Evolutionary conservation across 2,113 vertebrate genomes (phyloP).

Genomic region (Colinus virginianus): DNA sequence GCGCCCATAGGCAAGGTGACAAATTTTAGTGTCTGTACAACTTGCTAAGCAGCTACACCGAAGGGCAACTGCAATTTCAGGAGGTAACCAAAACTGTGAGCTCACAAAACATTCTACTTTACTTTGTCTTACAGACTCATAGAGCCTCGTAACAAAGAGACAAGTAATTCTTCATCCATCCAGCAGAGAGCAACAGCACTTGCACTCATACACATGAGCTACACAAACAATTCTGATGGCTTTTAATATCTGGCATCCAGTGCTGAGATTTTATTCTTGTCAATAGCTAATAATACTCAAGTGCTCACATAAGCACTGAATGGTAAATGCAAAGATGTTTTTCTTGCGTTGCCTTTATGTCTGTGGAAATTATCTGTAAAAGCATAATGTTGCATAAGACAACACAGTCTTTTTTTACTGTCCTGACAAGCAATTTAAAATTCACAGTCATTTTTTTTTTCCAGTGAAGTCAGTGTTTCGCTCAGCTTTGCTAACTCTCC

Average conservation of each 20-base stretch:
- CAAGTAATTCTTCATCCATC: conserved; percentile 53
- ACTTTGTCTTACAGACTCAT: neutral
- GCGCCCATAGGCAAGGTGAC: neutral
- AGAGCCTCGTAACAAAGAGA: conserved; percentile 30
- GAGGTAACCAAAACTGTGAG: neutral
- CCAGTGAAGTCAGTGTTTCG: neutral
- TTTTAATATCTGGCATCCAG: neutral
- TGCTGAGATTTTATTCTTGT: neutral
- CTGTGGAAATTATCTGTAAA: neutral
- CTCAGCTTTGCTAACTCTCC: neutral
- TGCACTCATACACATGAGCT: neutral
- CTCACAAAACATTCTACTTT: neutral
- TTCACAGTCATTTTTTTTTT: neutral
- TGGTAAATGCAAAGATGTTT: neutral
- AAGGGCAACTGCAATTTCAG: neutral
- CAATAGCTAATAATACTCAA: neutral
- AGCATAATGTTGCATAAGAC: neutral
- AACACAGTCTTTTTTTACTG: neutral
- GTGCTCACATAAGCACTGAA: neutral
- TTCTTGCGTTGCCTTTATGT: neutral
- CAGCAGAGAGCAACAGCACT: conserved; percentile 66
- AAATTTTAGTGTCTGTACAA: neutral
- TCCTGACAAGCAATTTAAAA: neutral
- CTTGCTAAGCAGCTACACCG: neutral
- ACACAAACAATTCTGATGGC: neutral